phyloP scores from a whole-genome alignment of 2,797 vertebrate species.

The Natrix natrix region DNA sequence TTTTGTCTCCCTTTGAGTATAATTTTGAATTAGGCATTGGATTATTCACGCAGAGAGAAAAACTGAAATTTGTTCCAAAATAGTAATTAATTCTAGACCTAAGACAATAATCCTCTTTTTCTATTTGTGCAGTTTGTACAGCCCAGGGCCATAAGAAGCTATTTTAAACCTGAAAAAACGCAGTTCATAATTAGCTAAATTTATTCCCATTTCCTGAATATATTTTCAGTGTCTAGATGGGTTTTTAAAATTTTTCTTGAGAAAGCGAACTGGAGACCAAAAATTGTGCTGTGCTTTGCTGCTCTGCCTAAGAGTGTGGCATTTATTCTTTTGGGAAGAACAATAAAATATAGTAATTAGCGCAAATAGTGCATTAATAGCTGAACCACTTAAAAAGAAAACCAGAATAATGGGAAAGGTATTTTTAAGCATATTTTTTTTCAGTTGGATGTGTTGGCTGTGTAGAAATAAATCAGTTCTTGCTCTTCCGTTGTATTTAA shows the following conservation, averaged over 20 bases:
- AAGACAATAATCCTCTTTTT: constrained; percentile 15
- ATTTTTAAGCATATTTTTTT: background rate
- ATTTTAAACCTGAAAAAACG: constrained; percentile 47
- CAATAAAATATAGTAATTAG: background rate
- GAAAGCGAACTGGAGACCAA: constrained; percentile 46
- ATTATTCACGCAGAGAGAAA: background rate
- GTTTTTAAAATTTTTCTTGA: constrained; percentile 44
- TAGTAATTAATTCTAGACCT: constrained; percentile 3
- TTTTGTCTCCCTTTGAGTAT: background rate
- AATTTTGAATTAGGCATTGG: background rate
- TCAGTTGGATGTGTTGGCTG: background rate
- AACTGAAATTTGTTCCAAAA: background rate
- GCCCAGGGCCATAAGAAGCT: background rate
- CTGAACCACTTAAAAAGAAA: background rate
- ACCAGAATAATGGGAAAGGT: background rate
- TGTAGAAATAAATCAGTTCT: background rate
- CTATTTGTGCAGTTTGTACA: constrained; percentile 1
- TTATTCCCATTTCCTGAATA: constrained; percentile 51
- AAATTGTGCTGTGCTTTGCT: constrained; percentile 42
- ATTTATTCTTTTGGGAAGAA: background rate
- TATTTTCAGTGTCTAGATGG: constrained; percentile 38
- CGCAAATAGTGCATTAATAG: background rate
- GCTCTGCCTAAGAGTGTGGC: constrained; percentile 8
- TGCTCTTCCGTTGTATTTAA: background rate
- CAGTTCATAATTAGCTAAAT: constrained; percentile 53